Base-by-base conservation (phyloP, 2,797 vertebrate species). In the Pogonophryne albipinna region DNA sequence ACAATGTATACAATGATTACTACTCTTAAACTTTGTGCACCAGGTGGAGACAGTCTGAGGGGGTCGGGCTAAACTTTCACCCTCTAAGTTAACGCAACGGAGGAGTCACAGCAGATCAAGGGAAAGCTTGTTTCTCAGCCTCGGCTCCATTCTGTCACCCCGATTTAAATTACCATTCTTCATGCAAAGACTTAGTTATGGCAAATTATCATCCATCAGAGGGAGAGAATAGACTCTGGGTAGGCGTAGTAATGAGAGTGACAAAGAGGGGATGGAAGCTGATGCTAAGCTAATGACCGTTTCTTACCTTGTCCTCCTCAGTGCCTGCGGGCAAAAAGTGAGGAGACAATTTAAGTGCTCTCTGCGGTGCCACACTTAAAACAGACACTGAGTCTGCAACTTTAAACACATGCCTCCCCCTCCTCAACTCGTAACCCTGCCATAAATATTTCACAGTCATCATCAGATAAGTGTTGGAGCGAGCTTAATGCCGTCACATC, bases 141-240 rank as follows among this genome's bases (percentile, higher is more conserved):
- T 3, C n/a, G 78, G 71, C 81, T 91, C 66, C 80, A 84, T 83
- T 88, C 88, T 89, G 86, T 87, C 87, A 79, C 60, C 42, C 38
- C 44, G 51, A 79, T 84, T 90, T 78, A 69, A 74, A 77, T 41
- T 10, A 41, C 56, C 70, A 19, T 81, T 81, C 71, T 67, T 80
- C 73, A 75, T 14, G 61, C 76, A 66, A 65, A 86, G 83, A 79
- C 78, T 87, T 84, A 79, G 85, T 78, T 86, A 74, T 79, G 76
- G 64, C 64, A 73, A 80, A 86, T 85, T 80, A 86, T 77, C 57
- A 53, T 87, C 72, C 72, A 77, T 65, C 68, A 63, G 2, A 45
- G 76, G 34, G 34, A 76, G 58, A 81, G 56, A 83, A 85, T 55
- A 52, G 62, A 70, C 66, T 71, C 16, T 8, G 49, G 56, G 65